Evolutionary conservation across 37 sponge, comb jelly and placozoan genomes (phyloP), one percentile per base, ranked within the genome.

Genomic region (Theonella swinhoei): DNA sequence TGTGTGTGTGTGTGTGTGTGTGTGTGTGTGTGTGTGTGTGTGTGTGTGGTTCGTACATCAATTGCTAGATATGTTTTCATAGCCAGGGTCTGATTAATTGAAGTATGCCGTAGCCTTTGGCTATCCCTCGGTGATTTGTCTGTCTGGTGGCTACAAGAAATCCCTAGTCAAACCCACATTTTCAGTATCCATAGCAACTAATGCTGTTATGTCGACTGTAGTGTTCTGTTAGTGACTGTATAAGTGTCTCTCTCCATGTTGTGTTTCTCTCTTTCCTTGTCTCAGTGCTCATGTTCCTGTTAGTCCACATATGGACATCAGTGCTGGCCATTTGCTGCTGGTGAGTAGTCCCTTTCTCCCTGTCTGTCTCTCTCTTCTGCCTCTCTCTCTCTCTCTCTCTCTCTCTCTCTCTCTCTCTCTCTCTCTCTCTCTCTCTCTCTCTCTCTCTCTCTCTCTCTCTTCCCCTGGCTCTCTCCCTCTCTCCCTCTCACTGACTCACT

Each of bases 271-370:
- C 79, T 78, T 65, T 62, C 79, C 35, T 60, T 62, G 65, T 75
- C 59, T 75, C 75, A 87, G 87, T 72, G 36, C 87, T 0, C 7
- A 75, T 23, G 81, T 80, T 0, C 87, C 89, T 62, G 89, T 83
- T 1, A 73, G 43, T 30, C 79, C 89, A 7, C 78, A 89, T 66
- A 78, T 89, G 73, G 89, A 89, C 79, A 83, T 89, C 54, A 78
- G 64, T 78, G 89, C 89, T 41, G 89, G 89, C 17, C 84, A 83
- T 31, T 60, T 89, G 26, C 67, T 89, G 33, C 41, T 89, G 79
- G 89, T 89, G 32, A 89, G 89, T 67, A 1, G 59, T 78, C 66
- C 47, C 79, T 78, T 65, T 78, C 66, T 63, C 79, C 47, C 79
- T 63, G 38, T 78, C 66, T 63, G 65, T 78, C 64, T 36, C 66